Conservation (phyloP, 1,140 invertebrate genomes). For the Carposina sasakii region DNA sequence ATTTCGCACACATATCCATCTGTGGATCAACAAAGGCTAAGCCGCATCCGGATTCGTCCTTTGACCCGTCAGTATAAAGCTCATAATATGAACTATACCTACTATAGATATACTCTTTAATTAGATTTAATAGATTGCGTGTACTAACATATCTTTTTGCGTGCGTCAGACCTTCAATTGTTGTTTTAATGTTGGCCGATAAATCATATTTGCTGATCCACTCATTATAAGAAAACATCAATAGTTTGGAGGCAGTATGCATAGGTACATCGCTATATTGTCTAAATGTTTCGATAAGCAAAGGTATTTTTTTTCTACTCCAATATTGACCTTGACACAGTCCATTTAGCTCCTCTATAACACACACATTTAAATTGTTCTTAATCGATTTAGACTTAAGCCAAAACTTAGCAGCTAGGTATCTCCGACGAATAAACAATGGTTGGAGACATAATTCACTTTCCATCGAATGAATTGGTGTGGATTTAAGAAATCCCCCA, state of each 20-base stretch:
- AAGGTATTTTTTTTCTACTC: no score
- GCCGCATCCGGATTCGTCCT: background rate
- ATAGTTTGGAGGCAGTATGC: no score
- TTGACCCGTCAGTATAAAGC: constrained; percentile 6
- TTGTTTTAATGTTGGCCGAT: no score
- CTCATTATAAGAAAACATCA: no score
- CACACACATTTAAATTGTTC: no score
- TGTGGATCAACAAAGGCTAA: constrained; percentile 2
- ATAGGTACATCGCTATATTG: no score
- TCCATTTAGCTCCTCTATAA: no score
- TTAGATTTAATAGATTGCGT: background rate
- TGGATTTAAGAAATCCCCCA: constrained; percentile 1
- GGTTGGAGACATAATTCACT: background rate
- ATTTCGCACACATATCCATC: background rate
- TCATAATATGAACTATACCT: background rate
- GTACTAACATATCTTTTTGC: no score
- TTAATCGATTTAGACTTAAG: background rate
- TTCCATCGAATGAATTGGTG: constrained; percentile 3
- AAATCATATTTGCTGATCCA: no score
- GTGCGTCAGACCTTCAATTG: no score
- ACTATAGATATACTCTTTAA: background rate
- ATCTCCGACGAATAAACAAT: background rate
- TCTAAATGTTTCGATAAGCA: no score
- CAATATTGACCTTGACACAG: no score
- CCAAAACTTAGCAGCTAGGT: background rate